These are phyloP conservation scores for Tigriopus californicus DNA, from an alignment of 2,888 invertebrate species.

Conservation along the genomic window DNA sequence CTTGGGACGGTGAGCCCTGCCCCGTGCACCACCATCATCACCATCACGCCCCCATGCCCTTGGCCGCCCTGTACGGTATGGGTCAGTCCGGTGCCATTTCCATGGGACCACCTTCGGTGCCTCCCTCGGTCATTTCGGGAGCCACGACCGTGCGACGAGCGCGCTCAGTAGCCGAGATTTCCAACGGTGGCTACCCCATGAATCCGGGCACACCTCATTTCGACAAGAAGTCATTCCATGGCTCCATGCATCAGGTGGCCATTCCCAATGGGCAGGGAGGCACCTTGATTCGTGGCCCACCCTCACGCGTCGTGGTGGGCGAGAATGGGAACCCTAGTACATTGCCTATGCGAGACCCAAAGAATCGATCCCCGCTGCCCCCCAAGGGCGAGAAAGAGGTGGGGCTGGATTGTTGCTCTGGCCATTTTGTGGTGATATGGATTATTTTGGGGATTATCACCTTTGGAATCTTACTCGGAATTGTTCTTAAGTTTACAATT, in stretches of 20 bases:
- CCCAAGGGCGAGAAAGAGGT: not conserved
- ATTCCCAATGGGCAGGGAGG: no score
- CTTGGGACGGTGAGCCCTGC: slow-evolving; percentile 18
- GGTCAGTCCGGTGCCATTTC: not conserved
- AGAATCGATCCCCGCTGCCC: not conserved
- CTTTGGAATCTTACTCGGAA: slow-evolving; percentile 11
- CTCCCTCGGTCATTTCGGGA: slow-evolving; percentile 13
- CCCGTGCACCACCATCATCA: slow-evolving; percentile 16
- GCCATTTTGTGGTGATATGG: slow-evolving; percentile 10
- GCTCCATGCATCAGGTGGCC: slow-evolving; percentile 2
- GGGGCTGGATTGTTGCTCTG: slow-evolving; percentile 7
- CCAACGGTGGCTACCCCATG: not conserved
- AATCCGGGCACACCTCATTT: not conserved
- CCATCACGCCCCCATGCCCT: slow-evolving; percentile 4
- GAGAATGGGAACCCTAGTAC: slow-evolving; percentile 16
- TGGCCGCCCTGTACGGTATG: slow-evolving; percentile 12
- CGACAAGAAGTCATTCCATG: slow-evolving; percentile 8
- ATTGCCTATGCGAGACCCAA: slow-evolving; percentile 14
- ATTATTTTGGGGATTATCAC: slow-evolving; percentile 15
- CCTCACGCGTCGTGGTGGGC: slow-evolving; percentile 2
- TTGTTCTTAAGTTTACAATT: slow-evolving; percentile 14
- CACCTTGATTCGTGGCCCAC: slow-evolving; percentile 5
- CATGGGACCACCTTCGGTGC: slow-evolving; percentile 9
- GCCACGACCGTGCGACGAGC: slow-evolving; percentile 14
- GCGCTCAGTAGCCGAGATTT: slow-evolving; percentile 12